A percentile compares a stretch with the other conserved stretches of the same genome.
Evolutionary conservation across 1,140 invertebrate genomes (phyloP).

Genomic region (Heliconius eleuchia): DNA sequence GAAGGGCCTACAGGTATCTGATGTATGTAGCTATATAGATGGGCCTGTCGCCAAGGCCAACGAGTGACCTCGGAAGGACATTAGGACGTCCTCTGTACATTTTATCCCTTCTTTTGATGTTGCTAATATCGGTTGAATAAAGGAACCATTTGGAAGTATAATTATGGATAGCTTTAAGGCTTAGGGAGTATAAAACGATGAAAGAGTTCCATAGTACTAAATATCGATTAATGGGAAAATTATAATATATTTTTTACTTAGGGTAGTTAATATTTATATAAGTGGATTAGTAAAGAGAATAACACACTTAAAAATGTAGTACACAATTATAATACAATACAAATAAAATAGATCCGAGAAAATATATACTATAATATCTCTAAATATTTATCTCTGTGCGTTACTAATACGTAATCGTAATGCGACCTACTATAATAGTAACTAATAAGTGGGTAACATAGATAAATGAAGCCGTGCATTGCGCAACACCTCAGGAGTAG

Average conservation of each 20-base stretch:
- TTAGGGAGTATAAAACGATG: neutral
- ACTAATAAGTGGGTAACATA: conserved; percentile 17
- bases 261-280: neutral
- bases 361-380: neutral
- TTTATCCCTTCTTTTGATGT: conserved; percentile 17
- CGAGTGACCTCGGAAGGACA: conserved; percentile 50
- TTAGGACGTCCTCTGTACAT: conserved; percentile 18
- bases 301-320: neutral
- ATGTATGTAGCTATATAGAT: conserved; percentile 38
- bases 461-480: conserved; percentile 31
- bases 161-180: neutral
- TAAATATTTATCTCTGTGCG: conserved; percentile 1
- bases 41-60: conserved; percentile 63
- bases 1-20: conserved; percentile 58
- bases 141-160: neutral
- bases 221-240: neutral
- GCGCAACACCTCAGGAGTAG: conserved; percentile 26
- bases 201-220: neutral
- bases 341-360: neutral
- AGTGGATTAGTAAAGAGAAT: neutral
- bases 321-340: too few relatives aligned
- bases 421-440: neutral
- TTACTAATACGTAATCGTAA: neutral
- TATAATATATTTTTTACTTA: neutral
- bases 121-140: neutral